These are phyloP conservation scores for Zaprionus nigranus DNA, from an alignment of 1,140 invertebrate genomes.

Conservation along the genomic window DNA sequence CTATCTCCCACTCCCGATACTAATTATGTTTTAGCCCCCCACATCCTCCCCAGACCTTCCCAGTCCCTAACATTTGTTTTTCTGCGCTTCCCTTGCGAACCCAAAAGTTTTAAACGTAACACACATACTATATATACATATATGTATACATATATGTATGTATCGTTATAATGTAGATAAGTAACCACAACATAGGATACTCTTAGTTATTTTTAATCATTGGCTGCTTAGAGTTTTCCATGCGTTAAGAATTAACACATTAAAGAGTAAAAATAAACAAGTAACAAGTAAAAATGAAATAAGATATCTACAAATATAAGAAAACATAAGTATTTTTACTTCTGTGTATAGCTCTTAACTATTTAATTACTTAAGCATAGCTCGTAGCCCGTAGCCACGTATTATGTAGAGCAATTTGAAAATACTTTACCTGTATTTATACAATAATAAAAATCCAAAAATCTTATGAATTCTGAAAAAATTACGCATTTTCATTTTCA, in stretches of 20 bases:
- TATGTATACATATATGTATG: constrained; percentile 17
- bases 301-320: background rate
- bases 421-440: constrained; percentile 54
- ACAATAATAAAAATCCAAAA: constrained; percentile 66
- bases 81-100: constrained; percentile 75
- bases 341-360: constrained; percentile 72
- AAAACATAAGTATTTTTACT: constrained; percentile 34
- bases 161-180: constrained; percentile 24
- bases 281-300: background rate
- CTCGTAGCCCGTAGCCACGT: constrained; percentile 69
- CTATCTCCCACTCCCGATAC: constrained; percentile 59
- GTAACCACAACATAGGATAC: constrained; percentile 30
- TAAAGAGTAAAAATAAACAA: background rate
- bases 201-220: constrained; percentile 51
- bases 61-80: constrained; percentile 29
- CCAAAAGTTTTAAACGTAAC: constrained; percentile 70
- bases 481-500: background rate
- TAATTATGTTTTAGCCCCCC: constrained; percentile 46
- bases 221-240: constrained; percentile 55
- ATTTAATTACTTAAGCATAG: constrained; percentile 70
- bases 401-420: constrained; percentile 65
- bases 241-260: constrained; percentile 56
- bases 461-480: constrained; percentile 46
- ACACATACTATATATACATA: background rate
- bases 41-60: constrained; percentile 9